These are phyloP conservation scores for Burhinus oedicnemus DNA, from an alignment of 2,113 vertebrate genomes.

Conservation along the genomic window DNA sequence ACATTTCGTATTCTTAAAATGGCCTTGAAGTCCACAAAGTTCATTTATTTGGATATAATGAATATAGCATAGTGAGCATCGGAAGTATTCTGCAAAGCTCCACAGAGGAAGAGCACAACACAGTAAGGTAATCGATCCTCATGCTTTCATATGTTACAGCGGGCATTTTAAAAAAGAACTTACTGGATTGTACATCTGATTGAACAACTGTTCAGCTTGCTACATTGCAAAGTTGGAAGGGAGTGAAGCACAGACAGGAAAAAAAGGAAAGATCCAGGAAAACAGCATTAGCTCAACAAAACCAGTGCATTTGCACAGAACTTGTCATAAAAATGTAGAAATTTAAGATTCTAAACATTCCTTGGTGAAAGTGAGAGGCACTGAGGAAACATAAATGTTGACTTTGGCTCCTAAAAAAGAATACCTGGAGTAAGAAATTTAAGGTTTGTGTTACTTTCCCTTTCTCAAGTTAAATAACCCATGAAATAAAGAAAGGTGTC, in stretches of 20 bases:
- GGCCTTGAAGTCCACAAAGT: constrained; percentile 65
- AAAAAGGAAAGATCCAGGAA: constrained; percentile 87
- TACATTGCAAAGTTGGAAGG: constrained; percentile 90
- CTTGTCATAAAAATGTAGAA: constrained; percentile 71
- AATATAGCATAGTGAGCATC: constrained; percentile 45
- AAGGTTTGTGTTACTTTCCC: constrained; percentile 83
- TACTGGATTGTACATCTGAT: constrained; percentile 99
- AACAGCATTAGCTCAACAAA: constrained; percentile 88
- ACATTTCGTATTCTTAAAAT: constrained; percentile 40
- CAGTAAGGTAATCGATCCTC: constrained; percentile 81
- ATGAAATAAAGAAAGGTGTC: constrained; percentile 86
- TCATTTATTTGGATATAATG: constrained; percentile 48
- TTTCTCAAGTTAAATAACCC: constrained; percentile 85
- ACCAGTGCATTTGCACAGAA: constrained; percentile 79
- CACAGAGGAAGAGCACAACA: constrained; percentile 44
- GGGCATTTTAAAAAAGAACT: constrained; percentile 84
- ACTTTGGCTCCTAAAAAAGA: constrained; percentile 84
- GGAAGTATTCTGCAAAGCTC: constrained; percentile 60
- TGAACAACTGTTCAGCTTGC: constrained; percentile 99
- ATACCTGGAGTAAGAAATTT: constrained; percentile 81
- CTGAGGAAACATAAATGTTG: constrained; percentile 80
- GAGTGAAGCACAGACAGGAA: constrained; percentile 81
- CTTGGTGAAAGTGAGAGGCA: constrained; percentile 78
- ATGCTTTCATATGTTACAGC: constrained; percentile 92
- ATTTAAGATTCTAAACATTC: constrained; percentile 84